Evolutionary conservation across 2,797 vertebrate species (phyloP).

Genomic region (Eulemur rubriventer): DNA sequence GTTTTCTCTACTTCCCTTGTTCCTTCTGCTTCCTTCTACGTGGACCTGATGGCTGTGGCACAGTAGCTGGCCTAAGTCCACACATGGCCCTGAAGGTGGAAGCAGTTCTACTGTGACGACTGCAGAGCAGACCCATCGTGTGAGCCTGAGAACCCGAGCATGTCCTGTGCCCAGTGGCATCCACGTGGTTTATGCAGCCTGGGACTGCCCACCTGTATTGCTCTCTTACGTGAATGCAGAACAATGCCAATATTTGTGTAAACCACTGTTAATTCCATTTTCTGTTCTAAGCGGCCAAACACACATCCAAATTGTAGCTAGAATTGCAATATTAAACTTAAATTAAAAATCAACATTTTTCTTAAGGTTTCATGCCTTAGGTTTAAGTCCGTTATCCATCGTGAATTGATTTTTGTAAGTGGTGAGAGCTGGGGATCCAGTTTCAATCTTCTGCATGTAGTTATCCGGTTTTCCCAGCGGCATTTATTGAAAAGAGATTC

Average conservation of each 20-base stretch:
- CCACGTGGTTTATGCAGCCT: background rate
- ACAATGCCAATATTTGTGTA: background rate
- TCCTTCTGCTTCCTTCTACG: background rate
- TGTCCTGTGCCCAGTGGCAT: no score
- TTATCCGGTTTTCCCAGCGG: no score
- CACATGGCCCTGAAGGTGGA: background rate
- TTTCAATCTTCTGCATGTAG: no score
- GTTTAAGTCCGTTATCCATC: no score
- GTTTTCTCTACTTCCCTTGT: background rate
- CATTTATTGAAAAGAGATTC: no score
- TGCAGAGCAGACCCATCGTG: background rate
- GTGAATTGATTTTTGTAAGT: no score
- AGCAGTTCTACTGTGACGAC: background rate
- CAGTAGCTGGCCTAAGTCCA: background rate
- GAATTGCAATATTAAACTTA: background rate
- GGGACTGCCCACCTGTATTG: background rate
- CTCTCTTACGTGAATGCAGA: background rate
- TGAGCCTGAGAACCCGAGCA: background rate
- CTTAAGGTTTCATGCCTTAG: background rate
- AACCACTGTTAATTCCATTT: background rate
- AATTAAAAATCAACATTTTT: slow-evolving; percentile 7
- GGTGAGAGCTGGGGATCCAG: no score
- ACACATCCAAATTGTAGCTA: background rate
- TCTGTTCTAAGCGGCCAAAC: background rate
- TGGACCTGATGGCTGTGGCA: background rate